Base-by-base conservation (phyloP, 1,140 invertebrate genomes). In the Saxidomus purpurata region DNA sequence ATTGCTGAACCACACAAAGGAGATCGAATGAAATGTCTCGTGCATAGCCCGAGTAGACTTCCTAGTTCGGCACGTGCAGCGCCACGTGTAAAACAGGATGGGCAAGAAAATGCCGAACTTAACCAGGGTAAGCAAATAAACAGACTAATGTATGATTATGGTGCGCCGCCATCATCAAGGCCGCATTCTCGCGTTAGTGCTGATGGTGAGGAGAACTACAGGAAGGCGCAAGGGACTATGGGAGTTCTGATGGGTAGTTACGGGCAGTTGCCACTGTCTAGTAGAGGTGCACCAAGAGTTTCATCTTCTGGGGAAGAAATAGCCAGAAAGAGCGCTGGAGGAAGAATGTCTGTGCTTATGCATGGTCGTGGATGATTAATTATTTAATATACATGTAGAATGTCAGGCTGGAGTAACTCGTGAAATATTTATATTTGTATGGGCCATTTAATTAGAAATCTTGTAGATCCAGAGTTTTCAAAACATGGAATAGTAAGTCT, bases 81-180 rank as follows among this genome's bases (percentile, higher is more conserved):
- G 28, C 94, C 94, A 1, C 71, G 93, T n/a, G 94, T 95, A 2
- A 94, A 93, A 88, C 87, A 82, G n/a, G 94, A 95, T 85, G 94
- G 90, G 11, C 59, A 82, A 80, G 91, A 90, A 13, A 92, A 89
- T 55, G 93, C 92, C 17, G 87, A 92, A 17, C 43, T 92, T 36
- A 85, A 82, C 34, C 86, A 87, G 69, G 94, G 94, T 40, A 71
- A 84, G n/a, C 91, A 93, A 59, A 91, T 93, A 80, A 36, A 87
- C 25, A 84, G 67, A 49, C 43, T 93, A 63, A 74, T 94, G 49
- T 38, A 88, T 61, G 90, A 87, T 19, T 92, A 93, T 88, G 92
- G 90, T 13, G 80, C 83, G 1, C 85, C 67, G 52, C 67, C 85
- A 71, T 55, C 67, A 15, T 87, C 89, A 13, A 74, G 93, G 34